Percentiles rank a stretch among this genome's conserved stretches.
Evolutionary conservation across 2,113 vertebrate species (phyloP).

Genomic region (Empidonax traillii): DNA sequence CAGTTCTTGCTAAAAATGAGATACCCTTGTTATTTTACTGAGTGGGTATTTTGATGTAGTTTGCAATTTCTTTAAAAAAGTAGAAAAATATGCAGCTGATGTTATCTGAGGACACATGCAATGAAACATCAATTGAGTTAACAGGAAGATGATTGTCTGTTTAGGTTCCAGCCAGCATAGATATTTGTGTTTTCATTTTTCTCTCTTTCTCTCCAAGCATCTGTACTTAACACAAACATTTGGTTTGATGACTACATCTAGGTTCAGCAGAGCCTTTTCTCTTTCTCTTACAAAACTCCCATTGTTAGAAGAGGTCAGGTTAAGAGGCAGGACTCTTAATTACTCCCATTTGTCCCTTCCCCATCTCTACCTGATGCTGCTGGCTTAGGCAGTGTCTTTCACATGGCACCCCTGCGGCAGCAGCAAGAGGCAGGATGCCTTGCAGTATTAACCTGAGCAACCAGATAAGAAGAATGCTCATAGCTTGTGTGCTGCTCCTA

Average conservation of each 20-base stretch:
- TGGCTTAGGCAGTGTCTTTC: not conserved
- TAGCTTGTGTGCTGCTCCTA: not conserved
- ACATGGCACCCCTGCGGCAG: not conserved
- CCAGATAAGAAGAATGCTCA: not conserved
- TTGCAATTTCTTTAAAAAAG: not conserved
- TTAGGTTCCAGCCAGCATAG: not conserved
- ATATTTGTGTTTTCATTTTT: conserved; percentile 12
- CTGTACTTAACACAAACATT: conserved; percentile 9
- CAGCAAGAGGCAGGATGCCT: not conserved
- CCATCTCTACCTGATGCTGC: not conserved
- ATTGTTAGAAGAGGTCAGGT: not conserved
- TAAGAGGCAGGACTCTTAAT: not conserved
- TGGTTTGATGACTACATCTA: not conserved
- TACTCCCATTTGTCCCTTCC: not conserved
- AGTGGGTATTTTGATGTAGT: not conserved
- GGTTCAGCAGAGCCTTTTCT: not conserved
- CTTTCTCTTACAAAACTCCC: not conserved
- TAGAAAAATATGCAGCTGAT: not conserved
- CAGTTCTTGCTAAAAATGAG: not conserved
- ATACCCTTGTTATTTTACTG: not conserved
- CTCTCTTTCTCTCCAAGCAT: not conserved
- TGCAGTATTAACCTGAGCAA: not conserved
- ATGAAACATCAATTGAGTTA: not conserved
- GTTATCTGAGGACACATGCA: not conserved
- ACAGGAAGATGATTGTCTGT: not conserved